A percentile compares a stretch with the other conserved stretches of the same genome.
phyloP scores from a whole-genome alignment of 2,888 invertebrate species.

The Scaptomyza parva region DNA sequence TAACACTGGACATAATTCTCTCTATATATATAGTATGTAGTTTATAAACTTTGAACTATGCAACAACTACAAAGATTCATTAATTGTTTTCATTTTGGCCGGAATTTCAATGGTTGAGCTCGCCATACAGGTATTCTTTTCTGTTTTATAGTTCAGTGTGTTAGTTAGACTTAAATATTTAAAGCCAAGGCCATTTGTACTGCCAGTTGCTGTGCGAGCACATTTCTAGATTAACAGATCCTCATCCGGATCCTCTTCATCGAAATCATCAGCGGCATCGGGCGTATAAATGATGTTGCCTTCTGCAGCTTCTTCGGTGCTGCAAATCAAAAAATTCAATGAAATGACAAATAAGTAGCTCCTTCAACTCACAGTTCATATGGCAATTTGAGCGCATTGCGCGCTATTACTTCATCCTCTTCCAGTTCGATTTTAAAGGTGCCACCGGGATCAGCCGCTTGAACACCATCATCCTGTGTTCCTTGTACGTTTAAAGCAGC shows the following conservation, averaged over 20 bases:
- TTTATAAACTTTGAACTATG: conserved; percentile 53
- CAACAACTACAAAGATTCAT: conserved; percentile 16
- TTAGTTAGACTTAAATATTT: conserved; percentile 58
- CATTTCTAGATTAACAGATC: conserved; percentile 89
- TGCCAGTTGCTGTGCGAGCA: conserved; percentile 58
- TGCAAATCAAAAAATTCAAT: conserved; percentile 28
- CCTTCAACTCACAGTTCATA: conserved; percentile 81
- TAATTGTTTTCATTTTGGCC: conserved; percentile 23
- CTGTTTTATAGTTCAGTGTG: conserved; percentile 8
- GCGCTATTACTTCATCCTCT: conserved; percentile 84
- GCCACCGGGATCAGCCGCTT: conserved; percentile 54
- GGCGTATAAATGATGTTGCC: conserved; percentile 91
- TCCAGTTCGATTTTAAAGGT: conserved; percentile 84
- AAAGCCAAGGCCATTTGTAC: conserved; percentile 79
- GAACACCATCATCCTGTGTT: conserved; percentile 26
- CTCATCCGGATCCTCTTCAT: conserved; percentile 95
- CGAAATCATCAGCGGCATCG: conserved; percentile 92
- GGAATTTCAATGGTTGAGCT: conserved; percentile 41
- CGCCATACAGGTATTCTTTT: conserved; percentile 37
- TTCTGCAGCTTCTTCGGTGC: conserved; percentile 85
- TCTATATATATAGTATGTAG: conserved; percentile 32
- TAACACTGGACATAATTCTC: conserved; percentile 44
- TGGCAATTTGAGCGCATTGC: conserved; percentile 84
- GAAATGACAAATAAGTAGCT: not conserved
- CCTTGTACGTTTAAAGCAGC: conserved; percentile 10